Percentiles rank a stretch among this genome's conserved stretches.
phyloP scores from a whole-genome alignment of 2,888 invertebrate species.

The Calephelis perditalis region DNA sequence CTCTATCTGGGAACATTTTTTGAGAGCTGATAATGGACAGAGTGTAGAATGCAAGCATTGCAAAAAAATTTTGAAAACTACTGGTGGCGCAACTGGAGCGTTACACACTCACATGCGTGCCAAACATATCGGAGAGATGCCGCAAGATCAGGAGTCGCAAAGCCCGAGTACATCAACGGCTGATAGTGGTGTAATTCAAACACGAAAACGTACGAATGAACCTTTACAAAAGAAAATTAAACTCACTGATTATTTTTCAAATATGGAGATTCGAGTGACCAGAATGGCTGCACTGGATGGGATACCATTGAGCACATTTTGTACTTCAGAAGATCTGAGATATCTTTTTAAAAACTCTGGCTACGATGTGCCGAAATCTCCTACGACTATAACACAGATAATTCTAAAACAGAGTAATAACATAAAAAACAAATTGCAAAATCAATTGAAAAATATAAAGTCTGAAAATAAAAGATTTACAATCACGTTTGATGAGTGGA shows the following conservation, averaged over 20 bases:
- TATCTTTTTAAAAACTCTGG: slow-evolving; percentile 10
- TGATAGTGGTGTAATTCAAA: slow-evolving; percentile 1
- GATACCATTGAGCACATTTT: slow-evolving; percentile 19
- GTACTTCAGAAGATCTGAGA: slow-evolving; percentile 19
- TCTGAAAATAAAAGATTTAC: slow-evolving; percentile 8
- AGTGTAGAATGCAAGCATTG: slow-evolving; percentile 14
- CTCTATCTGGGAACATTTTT: not conserved
- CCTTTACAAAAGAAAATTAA: slow-evolving; percentile 11
- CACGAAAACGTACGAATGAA: not conserved
- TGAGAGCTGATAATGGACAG: not conserved
- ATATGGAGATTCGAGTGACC: slow-evolving; percentile 13
- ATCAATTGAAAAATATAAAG: slow-evolving; percentile 6
- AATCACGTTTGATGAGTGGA: slow-evolving; percentile 14
- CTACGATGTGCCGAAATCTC: slow-evolving; percentile 11
- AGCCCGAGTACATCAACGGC: not conserved
- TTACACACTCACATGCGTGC: slow-evolving; percentile 12
- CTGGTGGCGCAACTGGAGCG: slow-evolving; percentile 10
- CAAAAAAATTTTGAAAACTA: slow-evolving; percentile 10
- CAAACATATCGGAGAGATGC: slow-evolving; percentile 8
- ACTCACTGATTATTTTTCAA: slow-evolving; percentile 12
- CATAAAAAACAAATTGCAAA: not conserved
- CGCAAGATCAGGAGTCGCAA: not conserved
- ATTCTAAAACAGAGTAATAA: not conserved
- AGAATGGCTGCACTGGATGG: slow-evolving; percentile 16
- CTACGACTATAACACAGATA: slow-evolving; percentile 10